Base-by-base conservation (phyloP, 2,888 invertebrate species). In the Anthophora plumipes region DNA sequence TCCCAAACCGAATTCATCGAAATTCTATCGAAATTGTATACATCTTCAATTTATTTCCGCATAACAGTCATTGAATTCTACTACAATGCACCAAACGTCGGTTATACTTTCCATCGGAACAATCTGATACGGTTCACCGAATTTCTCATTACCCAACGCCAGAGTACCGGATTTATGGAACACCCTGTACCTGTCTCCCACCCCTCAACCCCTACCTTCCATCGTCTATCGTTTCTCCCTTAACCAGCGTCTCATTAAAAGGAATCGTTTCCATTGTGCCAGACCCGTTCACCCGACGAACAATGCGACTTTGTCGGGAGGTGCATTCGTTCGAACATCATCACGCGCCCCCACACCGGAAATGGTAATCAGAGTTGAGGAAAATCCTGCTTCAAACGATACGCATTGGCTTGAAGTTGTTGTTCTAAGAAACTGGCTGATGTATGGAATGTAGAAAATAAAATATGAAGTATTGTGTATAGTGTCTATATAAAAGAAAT, bases 201-300 rank as follows among this genome's bases (percentile, higher is more conserved):
- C n/a, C 39, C 50, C 25, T 25, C 41, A 43, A 37, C 48, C 57
- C n/a, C n/a, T n/a, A n/a, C n/a, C 52, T 75, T 50, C 37, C 41
- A 39, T 50, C 61, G 60, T 70, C 80, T 74, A 68, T 68, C 80
- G 71, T 82, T 70, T 80, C 78, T 72, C 82, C 83, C 83, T 86
- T 88, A 85, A 89, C 87, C 88, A 88, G 85, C 84, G 87, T 88
- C 89, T 90, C 90, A 89, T 91, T 91, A 91, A 90, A 90, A 88
- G 85, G 85, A 85, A 83, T 87, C 86, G 86, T 86, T 86, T 78
- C 89, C 89, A 90, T 91, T 91, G 91, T 91, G 83, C 86, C 77
- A 74, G 75, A 82, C 83, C 77, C 67, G 74, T 77, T 83, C 77
- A 84, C 81, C 66, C 86, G 82, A 85, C 85, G 87, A 89, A 91